Conservation (phyloP, 2,113 vertebrate genomes). For the Eubucco bourcierii region DNA sequence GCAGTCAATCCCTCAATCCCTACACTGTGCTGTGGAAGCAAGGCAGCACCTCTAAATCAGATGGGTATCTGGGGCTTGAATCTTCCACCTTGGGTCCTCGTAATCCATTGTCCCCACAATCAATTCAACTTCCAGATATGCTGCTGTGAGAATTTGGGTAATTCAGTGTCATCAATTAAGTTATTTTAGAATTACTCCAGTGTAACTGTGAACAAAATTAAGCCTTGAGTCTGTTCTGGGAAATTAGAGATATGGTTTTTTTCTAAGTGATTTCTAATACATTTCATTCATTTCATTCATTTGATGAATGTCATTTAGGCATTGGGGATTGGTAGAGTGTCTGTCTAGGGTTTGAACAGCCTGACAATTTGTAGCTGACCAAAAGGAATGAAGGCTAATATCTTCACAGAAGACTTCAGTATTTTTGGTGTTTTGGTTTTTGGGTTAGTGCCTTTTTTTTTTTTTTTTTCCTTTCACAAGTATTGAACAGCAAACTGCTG, state of each 20-base stretch:
- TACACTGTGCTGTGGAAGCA: background rate
- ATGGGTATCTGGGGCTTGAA: background rate
- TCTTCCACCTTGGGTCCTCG: background rate
- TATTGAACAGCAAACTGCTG: no score
- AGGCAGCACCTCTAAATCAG: background rate
- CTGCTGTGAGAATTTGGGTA: slow-evolving; percentile 24
- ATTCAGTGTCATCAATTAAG: slow-evolving; percentile 50
- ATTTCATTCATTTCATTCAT: slow-evolving; percentile 51
- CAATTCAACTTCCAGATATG: slow-evolving; percentile 20
- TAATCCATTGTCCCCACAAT: background rate
- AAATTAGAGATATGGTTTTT: slow-evolving; percentile 50
- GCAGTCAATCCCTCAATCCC: background rate
- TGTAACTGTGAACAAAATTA: slow-evolving; percentile 59
- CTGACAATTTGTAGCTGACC: background rate
- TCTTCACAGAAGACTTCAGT: background rate
- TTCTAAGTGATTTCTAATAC: slow-evolving; percentile 52
- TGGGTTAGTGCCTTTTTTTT: background rate
- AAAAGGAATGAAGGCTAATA: slow-evolving; percentile 29
- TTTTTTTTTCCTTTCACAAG: background rate
- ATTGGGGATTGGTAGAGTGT: slow-evolving; percentile 21
- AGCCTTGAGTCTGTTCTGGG: slow-evolving; percentile 47
- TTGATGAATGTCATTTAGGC: slow-evolving; percentile 46
- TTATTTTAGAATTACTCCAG: slow-evolving; percentile 53
- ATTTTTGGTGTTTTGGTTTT: background rate
- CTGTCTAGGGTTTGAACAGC: slow-evolving; percentile 13